Percentiles rank a stretch among this genome's conserved stretches.
These are phyloP conservation scores for Bucorvus abyssinicus DNA, from an alignment of 2,797 vertebrate species.

Conservation along the genomic window DNA sequence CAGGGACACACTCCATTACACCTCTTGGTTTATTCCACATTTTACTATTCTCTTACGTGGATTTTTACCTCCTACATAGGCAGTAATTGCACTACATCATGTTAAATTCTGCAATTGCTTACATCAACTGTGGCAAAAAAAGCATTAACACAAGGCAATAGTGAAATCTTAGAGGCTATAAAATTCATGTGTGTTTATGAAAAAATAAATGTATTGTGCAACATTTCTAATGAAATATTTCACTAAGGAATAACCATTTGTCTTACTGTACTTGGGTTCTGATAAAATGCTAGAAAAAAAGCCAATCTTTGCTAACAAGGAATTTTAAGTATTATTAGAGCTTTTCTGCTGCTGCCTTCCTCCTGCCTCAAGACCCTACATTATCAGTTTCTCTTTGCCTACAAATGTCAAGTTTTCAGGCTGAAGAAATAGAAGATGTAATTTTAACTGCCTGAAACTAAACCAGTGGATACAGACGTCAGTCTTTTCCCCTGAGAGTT, in stretches of 20 bases:
- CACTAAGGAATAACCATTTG: neutral
- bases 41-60: neutral
- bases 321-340: neutral
- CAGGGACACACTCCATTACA: neutral
- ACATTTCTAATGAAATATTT: neutral
- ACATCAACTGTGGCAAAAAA: neutral
- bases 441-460: neutral
- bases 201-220: neutral
- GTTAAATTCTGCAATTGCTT: neutral
- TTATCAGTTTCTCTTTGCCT: neutral
- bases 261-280: neutral
- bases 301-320: neutral
- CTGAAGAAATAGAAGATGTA: neutral
- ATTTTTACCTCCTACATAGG: neutral
- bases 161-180: neutral
- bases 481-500: neutral
- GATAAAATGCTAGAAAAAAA: neutral
- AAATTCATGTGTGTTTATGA: neutral
- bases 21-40: neutral
- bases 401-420: neutral
- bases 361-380: rapidly evolving
- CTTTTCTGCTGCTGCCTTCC: neutral
- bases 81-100: neutral
- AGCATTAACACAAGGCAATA: neutral
- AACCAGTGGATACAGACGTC: neutral